Evolutionary conservation across 1,140 invertebrate genomes (phyloP).

Genomic region (Ditylenchus dipsaci): DNA sequence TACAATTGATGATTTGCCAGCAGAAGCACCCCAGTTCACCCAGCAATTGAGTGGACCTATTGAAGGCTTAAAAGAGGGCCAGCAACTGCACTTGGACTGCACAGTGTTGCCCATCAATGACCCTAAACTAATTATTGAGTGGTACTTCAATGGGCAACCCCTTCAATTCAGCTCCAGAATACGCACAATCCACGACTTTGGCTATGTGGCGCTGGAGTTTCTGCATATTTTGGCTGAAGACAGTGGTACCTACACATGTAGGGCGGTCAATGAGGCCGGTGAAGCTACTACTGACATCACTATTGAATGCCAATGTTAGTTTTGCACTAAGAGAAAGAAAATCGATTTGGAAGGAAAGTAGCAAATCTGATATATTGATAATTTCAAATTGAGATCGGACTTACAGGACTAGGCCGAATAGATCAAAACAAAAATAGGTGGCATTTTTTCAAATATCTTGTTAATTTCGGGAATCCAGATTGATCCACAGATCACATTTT

Average conservation of each 20-base stretch:
- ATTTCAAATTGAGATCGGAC: no score
- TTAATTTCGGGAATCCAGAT: no score
- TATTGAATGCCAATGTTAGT: conserved; percentile 61
- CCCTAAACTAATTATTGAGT: conserved; percentile 66
- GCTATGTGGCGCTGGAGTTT: conserved; percentile 61
- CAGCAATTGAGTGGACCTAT: conserved; percentile 44
- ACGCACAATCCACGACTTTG: conserved; percentile 74
- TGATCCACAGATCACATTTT: no score
- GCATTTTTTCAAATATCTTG: no score
- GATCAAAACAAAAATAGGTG: not conserved
- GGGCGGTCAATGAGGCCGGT: conserved; percentile 80
- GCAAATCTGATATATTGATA: no score
- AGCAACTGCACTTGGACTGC: conserved; percentile 88
- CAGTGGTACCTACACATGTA: conserved; percentile 85
- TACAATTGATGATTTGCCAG: conserved; percentile 38
- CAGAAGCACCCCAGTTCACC: conserved; percentile 52
- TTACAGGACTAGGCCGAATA: no score
- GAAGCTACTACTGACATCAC: conserved; percentile 87
- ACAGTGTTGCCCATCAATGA: conserved; percentile 91
- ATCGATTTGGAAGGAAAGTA: no score
- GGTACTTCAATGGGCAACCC: conserved; percentile 50
- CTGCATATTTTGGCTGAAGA: conserved; percentile 14
- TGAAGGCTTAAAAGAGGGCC: conserved; percentile 67
- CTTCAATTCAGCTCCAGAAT: conserved; percentile 71
- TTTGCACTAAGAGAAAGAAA: no score